Evolutionary conservation across 2,113 vertebrate genomes (phyloP), one percentile per base, ranked within the genome.

Genomic region (Campylomormyrus tamandua): DNA sequence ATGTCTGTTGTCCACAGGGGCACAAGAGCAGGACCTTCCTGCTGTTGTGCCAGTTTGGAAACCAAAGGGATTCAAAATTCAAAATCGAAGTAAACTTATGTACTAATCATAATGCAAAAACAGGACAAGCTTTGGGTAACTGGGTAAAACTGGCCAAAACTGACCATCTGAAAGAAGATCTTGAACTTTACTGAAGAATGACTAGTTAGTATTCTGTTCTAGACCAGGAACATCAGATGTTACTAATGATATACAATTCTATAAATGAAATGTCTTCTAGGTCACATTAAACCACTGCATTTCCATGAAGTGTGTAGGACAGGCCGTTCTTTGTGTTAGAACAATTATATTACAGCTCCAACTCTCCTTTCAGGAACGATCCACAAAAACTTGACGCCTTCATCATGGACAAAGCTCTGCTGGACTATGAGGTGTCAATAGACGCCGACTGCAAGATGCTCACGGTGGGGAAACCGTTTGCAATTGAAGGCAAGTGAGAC

Each of bases 341-440:
- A 74, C 9, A 31, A 31, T 31, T 31, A 19, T 39, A 24, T 83
- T 17, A 83, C 77, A 9, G 31, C 19, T 42, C 19, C 15, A 10
- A 9, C 90, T 8, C 10, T 19, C 87, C 85, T 94, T 94, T 17
- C 93, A 99, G 98, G 93, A 96, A 97, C 31, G 98, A 99, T 95
- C 98, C 98, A 91, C 98, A 99, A 94, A 98, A 96, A 94, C 96
- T 99, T 0, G 98, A 99, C 89, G 98, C 98, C 66, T 99, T 99
- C 94, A 99, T 99, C 93, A 99, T 99, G 98, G 98, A 99, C 94
- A 99, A 99, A 96, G 98, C 98, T n/a, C 97, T 99, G 91, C 92
- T 99, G 94, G 98, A 99, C 95, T 99, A 99, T 87, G 98, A 99
- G 94, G 98, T 99, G 53, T 99, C 98, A 74, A 98, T 99, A 93